phyloP scores from a whole-genome alignment of 2,888 invertebrate species.

The Oxyteleia sp. region DNA sequence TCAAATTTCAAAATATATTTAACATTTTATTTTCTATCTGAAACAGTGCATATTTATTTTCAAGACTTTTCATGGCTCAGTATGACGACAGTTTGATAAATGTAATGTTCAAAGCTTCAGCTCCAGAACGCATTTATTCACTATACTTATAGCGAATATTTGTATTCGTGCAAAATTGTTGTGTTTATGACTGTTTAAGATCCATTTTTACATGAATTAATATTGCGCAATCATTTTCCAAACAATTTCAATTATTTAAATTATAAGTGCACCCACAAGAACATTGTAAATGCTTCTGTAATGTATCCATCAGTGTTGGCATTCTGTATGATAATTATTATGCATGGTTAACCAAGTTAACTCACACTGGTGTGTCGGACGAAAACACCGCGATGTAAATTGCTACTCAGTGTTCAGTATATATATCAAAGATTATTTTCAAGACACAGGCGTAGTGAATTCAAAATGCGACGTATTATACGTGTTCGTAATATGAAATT shows the following conservation, averaged over 20 bases:
- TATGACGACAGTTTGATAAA: slow-evolving; percentile 55
- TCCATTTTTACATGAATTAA: slow-evolving; percentile 26
- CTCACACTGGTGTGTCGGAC: too few species aligned
- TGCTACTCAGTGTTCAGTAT: slow-evolving; percentile 30
- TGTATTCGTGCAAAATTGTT: slow-evolving; percentile 21
- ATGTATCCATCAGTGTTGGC: too few species aligned
- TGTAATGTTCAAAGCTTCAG: slow-evolving; percentile 27
- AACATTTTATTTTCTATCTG: slow-evolving; percentile 2
- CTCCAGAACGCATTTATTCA: slow-evolving; percentile 31
- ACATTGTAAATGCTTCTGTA: too few species aligned
- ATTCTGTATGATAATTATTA: too few species aligned
- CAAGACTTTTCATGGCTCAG: slow-evolving; percentile 18
- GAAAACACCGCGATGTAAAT: slow-evolving; percentile 49
- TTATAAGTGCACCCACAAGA: too few species aligned
- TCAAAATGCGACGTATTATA: slow-evolving; percentile 24
- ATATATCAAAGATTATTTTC: slow-evolving; percentile 53
- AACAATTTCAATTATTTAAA: slow-evolving; percentile 25
- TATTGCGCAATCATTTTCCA: slow-evolving; percentile 15
- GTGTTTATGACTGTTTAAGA: background rate
- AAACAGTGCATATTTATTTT: slow-evolving; percentile 36
- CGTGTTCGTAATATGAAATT: slow-evolving; percentile 23
- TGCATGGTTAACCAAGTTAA: too few species aligned
- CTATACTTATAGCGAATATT: slow-evolving; percentile 25
- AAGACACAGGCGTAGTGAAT: slow-evolving; percentile 38
- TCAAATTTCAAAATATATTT: too few species aligned